Conservation (phyloP, 2,797 vertebrate genomes). For the Sebastes glaucus region DNA sequence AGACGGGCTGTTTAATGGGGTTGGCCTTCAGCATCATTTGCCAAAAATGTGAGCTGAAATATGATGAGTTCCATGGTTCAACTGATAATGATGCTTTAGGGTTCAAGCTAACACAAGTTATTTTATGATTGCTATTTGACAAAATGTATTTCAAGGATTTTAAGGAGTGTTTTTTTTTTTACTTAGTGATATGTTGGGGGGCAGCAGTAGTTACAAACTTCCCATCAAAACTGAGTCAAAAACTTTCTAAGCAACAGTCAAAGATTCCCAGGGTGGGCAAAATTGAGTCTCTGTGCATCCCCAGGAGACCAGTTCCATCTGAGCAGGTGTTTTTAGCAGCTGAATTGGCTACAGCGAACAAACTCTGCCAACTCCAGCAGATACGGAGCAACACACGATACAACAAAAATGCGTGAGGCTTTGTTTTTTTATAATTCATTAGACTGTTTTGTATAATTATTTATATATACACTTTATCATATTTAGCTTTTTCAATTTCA, state of each 20-base stretch:
- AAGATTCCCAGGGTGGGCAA: neutral
- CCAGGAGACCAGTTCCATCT: neutral
- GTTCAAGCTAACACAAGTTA: neutral
- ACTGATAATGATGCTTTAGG: neutral
- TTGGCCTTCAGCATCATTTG: constrained; percentile 29
- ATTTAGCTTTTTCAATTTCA: neutral
- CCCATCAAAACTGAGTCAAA: neutral
- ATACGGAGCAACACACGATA: neutral
- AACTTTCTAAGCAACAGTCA: neutral
- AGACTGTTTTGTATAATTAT: neutral
- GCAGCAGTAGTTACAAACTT: neutral
- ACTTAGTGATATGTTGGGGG: neutral
- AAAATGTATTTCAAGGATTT: neutral
- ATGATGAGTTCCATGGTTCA: neutral
- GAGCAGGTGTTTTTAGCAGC: neutral
- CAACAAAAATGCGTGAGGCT: no score
- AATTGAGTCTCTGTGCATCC: neutral
- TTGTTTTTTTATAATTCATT: no score
- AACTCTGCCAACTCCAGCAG: neutral
- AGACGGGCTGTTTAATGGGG: constrained; percentile 18
- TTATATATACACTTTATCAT: neutral
- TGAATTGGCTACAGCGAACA: neutral
- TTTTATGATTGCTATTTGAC: neutral
- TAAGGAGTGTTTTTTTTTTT: neutral
- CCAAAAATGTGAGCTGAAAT: constrained; percentile 12